A percentile compares a stretch with the other conserved stretches of the same genome.
phyloP scores from a whole-genome alignment of 2,797 vertebrate species.

The Paguma larvata region DNA sequence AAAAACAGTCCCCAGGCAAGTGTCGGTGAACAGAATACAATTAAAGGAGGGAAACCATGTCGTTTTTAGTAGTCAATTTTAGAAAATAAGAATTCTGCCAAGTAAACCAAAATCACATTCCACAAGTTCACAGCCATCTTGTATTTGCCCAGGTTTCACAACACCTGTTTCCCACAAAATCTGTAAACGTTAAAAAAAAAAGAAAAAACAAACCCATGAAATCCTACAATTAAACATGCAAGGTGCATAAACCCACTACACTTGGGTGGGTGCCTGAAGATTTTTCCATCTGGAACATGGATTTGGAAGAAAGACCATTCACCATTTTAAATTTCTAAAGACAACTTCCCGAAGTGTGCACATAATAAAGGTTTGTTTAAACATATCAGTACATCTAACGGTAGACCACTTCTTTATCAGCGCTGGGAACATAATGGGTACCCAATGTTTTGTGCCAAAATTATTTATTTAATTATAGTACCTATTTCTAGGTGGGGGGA shows the following conservation, averaged over 20 bases:
- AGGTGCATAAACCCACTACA: constrained; percentile 70
- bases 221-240: constrained; percentile 67
- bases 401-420: background rate
- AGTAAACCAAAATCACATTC: constrained; percentile 77
- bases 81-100: constrained; percentile 80
- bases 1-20: constrained; percentile 70
- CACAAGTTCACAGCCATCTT: constrained; percentile 67
- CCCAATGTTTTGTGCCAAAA: background rate
- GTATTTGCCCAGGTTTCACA: constrained; percentile 25
- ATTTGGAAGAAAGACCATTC: constrained; percentile 68
- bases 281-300: constrained; percentile 74
- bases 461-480: constrained; percentile 9
- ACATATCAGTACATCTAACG: background rate
- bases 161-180: constrained; percentile 80
- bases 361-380: background rate
- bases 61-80: constrained; percentile 75
- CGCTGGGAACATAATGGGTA: background rate
- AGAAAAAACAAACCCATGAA: background rate
- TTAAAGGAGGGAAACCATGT: constrained; percentile 73
- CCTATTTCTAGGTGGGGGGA: background rate
- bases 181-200: constrained; percentile 51
- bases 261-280: constrained; percentile 63
- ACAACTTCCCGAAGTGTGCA: background rate
- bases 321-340: constrained; percentile 57
- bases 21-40: constrained; percentile 68